Evolutionary conservation across 2,888 invertebrate genomes (phyloP), one percentile per base, ranked within the genome.

Genomic region (Meghimatium bilineatum): DNA sequence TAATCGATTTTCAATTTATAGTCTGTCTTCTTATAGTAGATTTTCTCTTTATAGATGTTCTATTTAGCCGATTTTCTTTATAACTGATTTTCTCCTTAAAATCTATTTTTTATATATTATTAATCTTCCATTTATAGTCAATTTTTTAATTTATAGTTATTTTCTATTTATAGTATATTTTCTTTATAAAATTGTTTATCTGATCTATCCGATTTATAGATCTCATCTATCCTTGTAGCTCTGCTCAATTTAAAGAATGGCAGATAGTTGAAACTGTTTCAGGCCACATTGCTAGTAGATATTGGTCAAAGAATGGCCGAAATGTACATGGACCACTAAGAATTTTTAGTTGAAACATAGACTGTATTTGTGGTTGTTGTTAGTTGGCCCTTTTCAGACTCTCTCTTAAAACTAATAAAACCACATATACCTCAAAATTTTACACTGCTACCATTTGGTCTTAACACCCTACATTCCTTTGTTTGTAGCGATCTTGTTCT

Each of bases 161-260:
- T 10, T n/a, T 52, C 29, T 52, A 52, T 29, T 44, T 76, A n/a
- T 44, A 52, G n/a, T 76, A 29, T 10, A 52, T 76, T 23, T 76
- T 52, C 32, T 76, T 32, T 10, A 52, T 52, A 5, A 52, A 52
- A 17, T 44, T 76, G 20, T 52, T 52, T 23, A 44, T 38, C 29
- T 75, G 38, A 23, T n/a, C 44, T 36, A 29, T 76, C 26, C 34
- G 3, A 20, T 23, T 52, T 32, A 20, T 44, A 32, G n/a, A 29
- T 66, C 66, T 66, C 32, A 29, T 66, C 32, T 20, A 29, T 66
- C 66, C 49, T 44, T 76, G n/a, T 44, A 34, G 20, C 52, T 76
- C 20, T 76, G 49, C 49, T 76, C 52, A 17, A n/a, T 76, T 23
- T 76, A n/a, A n/a, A n/a, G n/a, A n/a, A n/a, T n/a, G n/a, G n/a